These are phyloP conservation scores for Pampusana beccarii DNA, from an alignment of 2,113 vertebrate genomes.

Conservation along the genomic window DNA sequence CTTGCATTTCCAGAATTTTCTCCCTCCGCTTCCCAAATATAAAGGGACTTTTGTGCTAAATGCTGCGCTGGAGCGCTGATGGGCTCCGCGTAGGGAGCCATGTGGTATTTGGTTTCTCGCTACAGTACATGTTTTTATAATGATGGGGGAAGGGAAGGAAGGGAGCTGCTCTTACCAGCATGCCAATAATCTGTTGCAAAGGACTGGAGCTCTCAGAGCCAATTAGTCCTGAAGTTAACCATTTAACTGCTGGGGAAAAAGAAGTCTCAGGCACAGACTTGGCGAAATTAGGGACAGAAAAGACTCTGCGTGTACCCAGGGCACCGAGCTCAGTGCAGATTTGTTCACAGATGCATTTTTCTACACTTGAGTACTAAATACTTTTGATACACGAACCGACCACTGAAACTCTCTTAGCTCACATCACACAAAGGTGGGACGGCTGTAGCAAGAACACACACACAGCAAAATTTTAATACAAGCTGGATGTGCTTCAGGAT, in stretches of 20 bases:
- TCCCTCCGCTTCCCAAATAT: constrained; percentile 29
- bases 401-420: neutral
- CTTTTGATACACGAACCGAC: neutral
- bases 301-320: too few species aligned
- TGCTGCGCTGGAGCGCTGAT: neutral
- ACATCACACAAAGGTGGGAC: neutral
- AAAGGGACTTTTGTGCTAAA: constrained; percentile 39
- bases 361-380: neutral
- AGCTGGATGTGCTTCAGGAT: neutral
- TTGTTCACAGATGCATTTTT: neutral
- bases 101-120: constrained; percentile 62
- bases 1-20: constrained; percentile 42
- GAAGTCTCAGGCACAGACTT: neutral
- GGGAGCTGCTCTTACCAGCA: constrained; percentile 52
- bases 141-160: constrained; percentile 64
- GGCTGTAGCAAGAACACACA: neutral
- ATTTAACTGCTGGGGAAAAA: constrained; percentile 17
- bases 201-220: constrained; percentile 15
- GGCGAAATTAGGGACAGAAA: neutral
- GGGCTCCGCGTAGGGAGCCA: constrained; percentile 21
- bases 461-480: neutral
- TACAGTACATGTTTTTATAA: constrained; percentile 60
- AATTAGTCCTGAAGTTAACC: constrained; percentile 61
- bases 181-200: constrained; percentile 69
- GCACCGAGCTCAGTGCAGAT: rapidly evolving